Evolutionary conservation across 2,888 invertebrate genomes (phyloP).

Genomic region (Euproctis similis): DNA sequence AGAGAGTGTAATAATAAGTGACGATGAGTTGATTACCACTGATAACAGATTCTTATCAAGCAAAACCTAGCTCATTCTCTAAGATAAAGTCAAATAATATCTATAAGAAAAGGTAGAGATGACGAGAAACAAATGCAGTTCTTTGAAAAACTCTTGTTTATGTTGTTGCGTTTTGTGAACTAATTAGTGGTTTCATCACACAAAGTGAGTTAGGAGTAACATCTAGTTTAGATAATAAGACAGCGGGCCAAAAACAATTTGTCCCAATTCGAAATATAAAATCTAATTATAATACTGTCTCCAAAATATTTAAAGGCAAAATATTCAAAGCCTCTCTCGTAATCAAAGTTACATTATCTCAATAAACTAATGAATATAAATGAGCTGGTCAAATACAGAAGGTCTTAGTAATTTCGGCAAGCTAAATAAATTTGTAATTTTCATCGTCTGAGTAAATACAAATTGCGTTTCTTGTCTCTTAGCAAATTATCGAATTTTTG

Average conservation of each 20-base stretch:
- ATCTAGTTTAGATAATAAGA: no score
- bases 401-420: constrained; percentile 31
- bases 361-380: constrained; percentile 49
- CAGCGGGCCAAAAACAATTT: constrained; percentile 11
- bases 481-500: constrained; percentile 12
- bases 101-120: no score
- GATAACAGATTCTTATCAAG: no score
- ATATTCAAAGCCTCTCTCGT: constrained; percentile 17
- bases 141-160: no score
- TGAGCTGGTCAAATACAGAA: constrained; percentile 30
- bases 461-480: constrained; percentile 15
- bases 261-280: constrained; percentile 11
- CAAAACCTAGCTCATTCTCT: no score
- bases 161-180: no score
- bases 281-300: constrained; percentile 15
- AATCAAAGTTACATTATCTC: constrained; percentile 38
- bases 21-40: no score
- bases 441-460: constrained; percentile 26
- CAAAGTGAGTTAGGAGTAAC: no score
- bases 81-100: no score
- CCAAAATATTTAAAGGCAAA: constrained; percentile 13
- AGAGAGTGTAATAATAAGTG: no score
- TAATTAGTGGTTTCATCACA: no score
- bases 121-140: no score
- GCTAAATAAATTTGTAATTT: constrained; percentile 45